Base-by-base conservation (phyloP, 2,888 invertebrate genomes). In the Xanthostigma xanthostigma region DNA sequence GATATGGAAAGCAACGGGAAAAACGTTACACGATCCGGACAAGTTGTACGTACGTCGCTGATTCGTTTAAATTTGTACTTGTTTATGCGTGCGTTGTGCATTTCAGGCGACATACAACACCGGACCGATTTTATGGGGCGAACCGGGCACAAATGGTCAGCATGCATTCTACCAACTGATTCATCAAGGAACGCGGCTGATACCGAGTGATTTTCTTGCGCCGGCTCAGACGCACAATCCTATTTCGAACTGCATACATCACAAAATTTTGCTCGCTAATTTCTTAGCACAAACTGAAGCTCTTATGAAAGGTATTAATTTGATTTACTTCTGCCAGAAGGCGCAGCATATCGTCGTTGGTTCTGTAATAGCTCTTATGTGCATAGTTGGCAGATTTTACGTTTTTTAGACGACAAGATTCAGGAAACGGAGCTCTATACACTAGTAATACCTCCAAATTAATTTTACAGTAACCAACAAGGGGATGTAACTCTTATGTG, bases 1-100 rank as follows among this genome's bases (percentile, higher is more conserved):
- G 97, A 97, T 62, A 97, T 99, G 98, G 98, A 99, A 69, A 94
- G 94, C 55, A 98, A 98, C 68, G 98, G 98, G 53, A 98, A 99
- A 71, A 86, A 84, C 60, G 86, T 90, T 34, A 88, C 87, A 0
- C 76, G 84, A 36, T 70, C 74, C 11, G 85, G 86, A 0, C 65
- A 76, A 50, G 68, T 56, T 17, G 77, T 76, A 48, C 63, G 70
- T 59, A 34, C 1, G 44, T 11, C 14, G 3, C 45, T 17, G 33
- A 9, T 35, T 46, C 27, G 13, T 35, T 11, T 47, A 10, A 44
- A 45, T 46, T 41, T 47, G 43, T 44, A 3, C 27, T 2, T 39
- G n/a, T 10, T 9, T 9, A 39, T 14, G 11, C n/a, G n/a, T 39
- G 14, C 8, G 46, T 35, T 46, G 17, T 48, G 48, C 50, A 27